Conservation (phyloP, 1,140 invertebrate genomes). For the Pinna nobilis region DNA sequence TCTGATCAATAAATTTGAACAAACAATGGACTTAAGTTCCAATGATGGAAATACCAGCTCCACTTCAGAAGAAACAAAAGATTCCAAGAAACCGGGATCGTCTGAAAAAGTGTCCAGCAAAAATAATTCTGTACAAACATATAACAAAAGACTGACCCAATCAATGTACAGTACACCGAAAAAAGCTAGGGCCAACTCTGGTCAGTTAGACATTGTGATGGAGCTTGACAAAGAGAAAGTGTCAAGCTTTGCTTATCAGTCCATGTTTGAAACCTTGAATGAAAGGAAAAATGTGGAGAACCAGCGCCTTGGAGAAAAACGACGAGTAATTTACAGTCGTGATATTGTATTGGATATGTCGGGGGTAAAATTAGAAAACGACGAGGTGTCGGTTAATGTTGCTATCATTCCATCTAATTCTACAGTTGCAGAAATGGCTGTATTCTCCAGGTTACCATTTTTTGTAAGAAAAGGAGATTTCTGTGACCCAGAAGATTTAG, state of each 20-base stretch:
- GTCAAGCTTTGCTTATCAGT: slow-evolving; percentile 25
- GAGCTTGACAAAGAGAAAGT: slow-evolving; percentile 42
- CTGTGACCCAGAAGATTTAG: slow-evolving; percentile 13
- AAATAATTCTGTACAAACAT: not conserved
- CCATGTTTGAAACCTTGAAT: slow-evolving; percentile 41
- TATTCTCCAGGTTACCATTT: slow-evolving; percentile 41
- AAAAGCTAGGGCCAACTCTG: not conserved
- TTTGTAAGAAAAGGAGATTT: slow-evolving; percentile 16
- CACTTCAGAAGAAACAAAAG: too few species aligned
- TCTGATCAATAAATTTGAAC: too few species aligned
- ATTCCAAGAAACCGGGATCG: too few species aligned
- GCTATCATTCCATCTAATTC: slow-evolving; percentile 36
- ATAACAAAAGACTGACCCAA: slow-evolving; percentile 4
- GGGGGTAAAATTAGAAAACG: not conserved
- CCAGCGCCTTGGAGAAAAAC: slow-evolving; percentile 1
- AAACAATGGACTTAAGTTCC: too few species aligned
- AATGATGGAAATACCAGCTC: too few species aligned
- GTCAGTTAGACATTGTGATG: slow-evolving; percentile 24
- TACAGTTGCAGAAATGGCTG: slow-evolving; percentile 37
- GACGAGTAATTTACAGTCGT: slow-evolving; percentile 6
- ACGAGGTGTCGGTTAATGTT: slow-evolving; percentile 10
- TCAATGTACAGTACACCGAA: not conserved
- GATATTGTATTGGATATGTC: slow-evolving; percentile 38
- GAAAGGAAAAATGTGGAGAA: slow-evolving; percentile 31
- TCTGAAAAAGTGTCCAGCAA: not conserved